Base-by-base conservation (phyloP, 2,113 vertebrate genomes). In the Anguilla japonica region DNA sequence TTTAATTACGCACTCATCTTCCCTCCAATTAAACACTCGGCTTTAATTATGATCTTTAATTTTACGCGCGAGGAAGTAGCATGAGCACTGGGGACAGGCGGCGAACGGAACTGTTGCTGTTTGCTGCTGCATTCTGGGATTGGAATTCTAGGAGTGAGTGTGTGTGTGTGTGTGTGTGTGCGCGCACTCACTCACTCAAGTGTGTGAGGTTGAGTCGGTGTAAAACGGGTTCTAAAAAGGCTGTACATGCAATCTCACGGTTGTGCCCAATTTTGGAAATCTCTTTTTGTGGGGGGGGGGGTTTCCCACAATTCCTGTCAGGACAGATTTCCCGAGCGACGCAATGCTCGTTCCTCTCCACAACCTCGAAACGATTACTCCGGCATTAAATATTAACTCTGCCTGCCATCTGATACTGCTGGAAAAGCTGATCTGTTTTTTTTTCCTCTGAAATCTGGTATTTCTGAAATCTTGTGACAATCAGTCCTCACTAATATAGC, bases 351-450 rank as follows among this genome's bases (percentile, higher is more conserved):
- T 88, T 88, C 90, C 83, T 87, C 87, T 53, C 86, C 34, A 34
- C 39, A 56, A 50, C 85, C 40, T 82, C 91, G 85, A 92, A 93
- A 93, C 89, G 63, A 91, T 90, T 13, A 91, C 86, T 85, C 87
- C 43, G 80, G 80, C 88, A 92, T 94, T 90, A 95, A 93, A 93
- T 93, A 94, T 94, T 92, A 90, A 92, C 86, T 75, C 41, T 60
- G 86, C 84, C 83, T 88, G 88, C 91, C 84, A 89, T 89, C 87
- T 89, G 88, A 88, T 85, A 91, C 15, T 26, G 83, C 43, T 56
- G 81, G 80, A 75, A 75, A 63, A 63, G 4, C 4, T 63, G 60
- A 63, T 63, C 14, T 34, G n/a, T 1, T 34, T 34, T 34, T 34
- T 34, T 34, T 34, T 34, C 34, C 34, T 34, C 1, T 34, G 14